Evolutionary conservation across 2,797 vertebrate genomes (phyloP), one percentile per base, ranked within the genome.

Genomic region (Trichosurus vulpecula): DNA sequence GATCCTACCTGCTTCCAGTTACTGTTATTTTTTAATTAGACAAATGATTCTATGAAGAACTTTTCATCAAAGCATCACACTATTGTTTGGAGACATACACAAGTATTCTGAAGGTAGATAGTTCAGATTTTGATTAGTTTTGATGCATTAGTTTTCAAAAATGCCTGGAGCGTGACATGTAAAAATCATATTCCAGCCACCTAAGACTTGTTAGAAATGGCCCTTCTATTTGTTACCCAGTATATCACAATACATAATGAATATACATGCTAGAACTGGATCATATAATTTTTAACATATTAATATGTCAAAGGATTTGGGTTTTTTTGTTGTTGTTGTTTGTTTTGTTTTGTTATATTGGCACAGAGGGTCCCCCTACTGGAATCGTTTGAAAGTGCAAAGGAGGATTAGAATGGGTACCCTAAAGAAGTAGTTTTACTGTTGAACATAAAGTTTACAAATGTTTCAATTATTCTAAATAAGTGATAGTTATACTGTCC

Each of bases 391-490:
- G 96, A 91, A 27, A 61, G 94, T 90, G 52, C 56, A 92, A 94
- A 94, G 90, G 54, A 91, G 12, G 74, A 93, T 94, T 89, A 89
- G 92, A 87, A 61, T 94, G 56, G 4, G 41, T 41, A 29, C 61
- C 55, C 11, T 81, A 27, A 52, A 25, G 8, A 52, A 29, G 54
- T 91, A 95, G 52, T 9, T 57, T 61, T 61, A 89, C 12, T 35
- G 94, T 29, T 94, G 31, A 54, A 91, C 31, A 94, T 35, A 95
- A 52, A 93, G 90, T 47, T 93, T 91, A 22, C 3, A 1, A 58
- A 90, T 93, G 25, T 89, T 97, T 92, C 94, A 87, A 94, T 92
- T 89, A 61, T 91, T 35, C 93, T 93, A 91, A 92, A 95, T 92
- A 58, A 94, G 52, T 52, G 95, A 53, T 22, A 90, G 55, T 30